Evolutionary conservation across 2,113 vertebrate species (phyloP).

Genomic region (Egretta garzetta): DNA sequence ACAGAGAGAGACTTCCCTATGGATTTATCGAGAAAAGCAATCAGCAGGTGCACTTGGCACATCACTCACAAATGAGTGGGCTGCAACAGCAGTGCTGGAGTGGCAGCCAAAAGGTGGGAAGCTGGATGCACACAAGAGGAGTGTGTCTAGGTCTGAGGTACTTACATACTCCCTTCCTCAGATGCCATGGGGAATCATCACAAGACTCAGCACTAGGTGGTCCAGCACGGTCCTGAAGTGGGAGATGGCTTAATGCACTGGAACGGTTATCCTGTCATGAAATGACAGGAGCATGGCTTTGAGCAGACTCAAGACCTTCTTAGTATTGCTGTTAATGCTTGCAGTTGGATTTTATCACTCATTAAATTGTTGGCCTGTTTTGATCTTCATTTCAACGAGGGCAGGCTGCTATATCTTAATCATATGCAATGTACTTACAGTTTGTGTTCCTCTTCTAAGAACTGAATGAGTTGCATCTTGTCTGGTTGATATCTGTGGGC

Average conservation of each 20-base stretch:
- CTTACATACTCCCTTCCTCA: neutral
- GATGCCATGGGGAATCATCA: neutral
- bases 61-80: neutral
- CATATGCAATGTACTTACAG: neutral
- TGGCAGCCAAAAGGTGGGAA: neutral
- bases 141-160: neutral
- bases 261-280: neutral
- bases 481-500: conserved; percentile 12
- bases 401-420: neutral
- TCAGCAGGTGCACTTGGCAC: neutral
- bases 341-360: neutral
- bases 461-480: conserved; percentile 1
- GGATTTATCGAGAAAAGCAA: neutral
- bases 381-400: neutral
- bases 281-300: neutral
- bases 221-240: neutral
- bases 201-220: neutral
- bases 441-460: neutral
- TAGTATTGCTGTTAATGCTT: neutral
- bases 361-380: neutral
- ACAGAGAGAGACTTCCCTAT: neutral
- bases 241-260: neutral
- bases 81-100: neutral
- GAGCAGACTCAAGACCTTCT: neutral
- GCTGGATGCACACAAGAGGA: neutral